Evolutionary conservation across 2,797 vertebrate species (phyloP).

Genomic region (Decapterus maruadsi): DNA sequence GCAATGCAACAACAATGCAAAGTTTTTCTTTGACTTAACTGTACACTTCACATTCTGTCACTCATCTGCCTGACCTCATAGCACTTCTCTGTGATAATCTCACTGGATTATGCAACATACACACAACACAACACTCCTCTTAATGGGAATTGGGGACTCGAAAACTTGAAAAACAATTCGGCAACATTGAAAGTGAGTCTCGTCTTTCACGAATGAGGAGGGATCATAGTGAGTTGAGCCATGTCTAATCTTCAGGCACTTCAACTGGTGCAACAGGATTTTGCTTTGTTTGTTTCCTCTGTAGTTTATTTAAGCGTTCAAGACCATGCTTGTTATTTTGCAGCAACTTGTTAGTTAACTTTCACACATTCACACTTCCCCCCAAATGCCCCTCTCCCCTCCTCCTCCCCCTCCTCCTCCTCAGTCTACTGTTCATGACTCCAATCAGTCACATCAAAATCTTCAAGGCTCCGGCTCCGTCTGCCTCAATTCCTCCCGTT

Average conservation of each 20-base stretch:
- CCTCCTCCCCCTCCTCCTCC: too few relatives aligned
- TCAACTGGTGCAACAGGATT: conserved; percentile 26
- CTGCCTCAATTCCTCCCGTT: conserved; percentile 46
- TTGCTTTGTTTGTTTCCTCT: not conserved
- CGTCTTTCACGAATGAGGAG: conserved; percentile 29
- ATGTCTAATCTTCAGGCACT: conserved; percentile 26
- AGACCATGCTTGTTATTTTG: conserved; percentile 9
- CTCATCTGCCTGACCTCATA: conserved; percentile 34
- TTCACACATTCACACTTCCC: conserved; percentile 12
- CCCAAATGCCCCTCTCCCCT: too few relatives aligned
- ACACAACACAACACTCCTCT: conserved; percentile 42
- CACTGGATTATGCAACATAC: conserved; percentile 59
- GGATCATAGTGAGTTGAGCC: conserved; percentile 20
- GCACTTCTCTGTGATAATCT: conserved; percentile 22
- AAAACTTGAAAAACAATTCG: conserved; percentile 45
- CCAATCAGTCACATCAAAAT: conserved; percentile 21
- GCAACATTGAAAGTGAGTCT: conserved; percentile 39
- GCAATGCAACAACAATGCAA: too few relatives aligned
- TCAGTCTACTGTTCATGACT: too few relatives aligned
- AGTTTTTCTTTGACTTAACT: not conserved
- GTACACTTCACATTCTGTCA: conserved; percentile 1
- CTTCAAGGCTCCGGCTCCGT: conserved; percentile 9
- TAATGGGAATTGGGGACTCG: conserved; percentile 36
- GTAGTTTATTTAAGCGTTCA: conserved; percentile 36
- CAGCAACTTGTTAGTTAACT: conserved; percentile 17